A percentile compares a stretch with the other conserved stretches of the same genome.
Evolutionary conservation across 37 sponge, comb jelly and placozoan species (phyloP).

Genomic region (Spongilla lacustris): DNA sequence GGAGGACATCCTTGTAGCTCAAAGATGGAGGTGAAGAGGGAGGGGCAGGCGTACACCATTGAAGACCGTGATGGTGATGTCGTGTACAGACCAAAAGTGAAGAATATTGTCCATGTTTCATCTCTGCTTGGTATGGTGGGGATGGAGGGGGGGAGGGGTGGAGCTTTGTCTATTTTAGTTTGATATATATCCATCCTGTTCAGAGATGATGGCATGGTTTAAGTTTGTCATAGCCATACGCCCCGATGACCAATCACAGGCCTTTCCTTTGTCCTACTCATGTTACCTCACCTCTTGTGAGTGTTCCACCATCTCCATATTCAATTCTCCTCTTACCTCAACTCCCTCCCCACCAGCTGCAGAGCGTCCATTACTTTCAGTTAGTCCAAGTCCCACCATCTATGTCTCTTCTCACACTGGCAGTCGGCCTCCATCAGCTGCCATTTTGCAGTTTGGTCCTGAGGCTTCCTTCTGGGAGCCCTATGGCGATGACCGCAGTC

Average conservation of each 20-base stretch:
- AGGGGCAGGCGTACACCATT: constrained; percentile 6
- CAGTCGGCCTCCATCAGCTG: background rate
- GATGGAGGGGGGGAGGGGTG: background rate
- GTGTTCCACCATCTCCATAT: background rate
- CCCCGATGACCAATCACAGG: background rate
- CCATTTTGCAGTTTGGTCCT: background rate
- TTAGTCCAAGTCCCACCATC: background rate
- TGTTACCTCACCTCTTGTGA: background rate
- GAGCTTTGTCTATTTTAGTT: background rate
- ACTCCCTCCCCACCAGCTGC: background rate
- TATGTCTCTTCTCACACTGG: background rate
- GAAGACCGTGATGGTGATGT: constrained; percentile 26
- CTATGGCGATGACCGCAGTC: background rate
- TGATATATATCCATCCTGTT: background rate
- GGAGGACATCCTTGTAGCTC: constrained; percentile 7
- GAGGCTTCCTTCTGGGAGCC: background rate
- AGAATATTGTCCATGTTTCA: constrained; percentile 12
- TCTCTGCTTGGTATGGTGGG: constrained; percentile 32
- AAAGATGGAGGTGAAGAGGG: constrained; percentile 6
- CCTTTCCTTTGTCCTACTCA: background rate
- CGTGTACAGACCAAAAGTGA: constrained; percentile 3
- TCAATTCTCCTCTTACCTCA: background rate
- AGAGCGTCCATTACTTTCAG: background rate
- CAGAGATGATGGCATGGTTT: constrained; percentile 60
- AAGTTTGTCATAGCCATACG: constrained; percentile 37